Base-by-base conservation (phyloP, 1,140 invertebrate genomes). In the Steinernema khuongi region DNA sequence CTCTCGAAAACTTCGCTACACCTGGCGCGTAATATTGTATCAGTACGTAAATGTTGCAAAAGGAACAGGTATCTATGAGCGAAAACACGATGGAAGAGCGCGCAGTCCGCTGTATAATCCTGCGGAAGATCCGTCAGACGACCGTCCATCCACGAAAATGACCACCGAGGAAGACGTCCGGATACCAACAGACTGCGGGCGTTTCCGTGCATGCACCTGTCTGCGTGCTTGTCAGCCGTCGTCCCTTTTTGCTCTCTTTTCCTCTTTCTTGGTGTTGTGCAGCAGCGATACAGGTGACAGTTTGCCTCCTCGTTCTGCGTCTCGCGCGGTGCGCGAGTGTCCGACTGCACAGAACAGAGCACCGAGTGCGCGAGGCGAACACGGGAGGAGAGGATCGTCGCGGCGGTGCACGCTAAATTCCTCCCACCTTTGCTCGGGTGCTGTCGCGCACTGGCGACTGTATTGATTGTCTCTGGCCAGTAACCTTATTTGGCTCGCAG, bases 391-490 rank as follows among this genome's bases (percentile, higher is more conserved):
- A 41, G 36, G 36, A 41, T 41, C n/a, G 36, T 41, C 36, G n/a
- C 36, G 36, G n/a, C 36, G 36, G 36, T 60, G 50, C 7, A 60
- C 50, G 50, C 50, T 22, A 60, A 60, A 60, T 60, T 60, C 50
- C 50, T 60, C 50, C 22, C 50, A 60, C 50, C 50, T 60, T 60
- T 2, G 7, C 19, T 60, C 26, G 50, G 50, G 4, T 60, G 11
- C 11, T 60, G 50, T 60, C 50, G 50, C 50, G 50, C 50, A 60
- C 50, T 26, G 11, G 50, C 50, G 50, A 60, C 50, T 60, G 50
- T 60, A 60, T 60, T 60, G 50, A 60, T 60, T 60, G 50, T 60
- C 50, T 14, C 26, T 60, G 50, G 50, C 50, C 50, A 60, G 50
- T 60, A 60, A 60, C 50, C 50, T 60, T 60, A 22, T 60, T 60